Percentiles rank a stretch among this genome's conserved stretches.
Conservation (phyloP, 1,140 invertebrate genomes). For the Argopecten irradians region DNA sequence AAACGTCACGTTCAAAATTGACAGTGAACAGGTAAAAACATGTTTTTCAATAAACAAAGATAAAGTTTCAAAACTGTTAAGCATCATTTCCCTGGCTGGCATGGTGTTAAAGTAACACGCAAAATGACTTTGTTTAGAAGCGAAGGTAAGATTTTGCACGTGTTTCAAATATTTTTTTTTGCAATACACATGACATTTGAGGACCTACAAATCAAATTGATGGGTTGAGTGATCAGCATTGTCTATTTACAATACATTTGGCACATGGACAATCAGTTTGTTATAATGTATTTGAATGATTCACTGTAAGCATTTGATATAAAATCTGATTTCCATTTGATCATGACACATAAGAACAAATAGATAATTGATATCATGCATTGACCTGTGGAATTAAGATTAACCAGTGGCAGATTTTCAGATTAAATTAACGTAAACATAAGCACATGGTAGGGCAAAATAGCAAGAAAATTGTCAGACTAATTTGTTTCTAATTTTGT, state of each 20-base stretch:
- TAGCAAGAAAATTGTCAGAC: neutral
- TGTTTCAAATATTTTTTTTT: neutral
- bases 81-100: neutral
- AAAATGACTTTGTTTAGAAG: neutral
- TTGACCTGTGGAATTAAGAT: neutral
- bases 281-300: neutral
- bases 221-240: neutral
- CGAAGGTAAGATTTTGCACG: conserved; percentile 20
- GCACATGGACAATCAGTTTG: neutral
- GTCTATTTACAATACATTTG: neutral
- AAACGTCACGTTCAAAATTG: conserved; percentile 11
- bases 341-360: neutral
- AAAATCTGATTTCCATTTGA: neutral
- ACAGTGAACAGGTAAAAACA: conserved; percentile 21
- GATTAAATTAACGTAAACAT: neutral
- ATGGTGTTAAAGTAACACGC: neutral
- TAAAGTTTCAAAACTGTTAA: neutral
- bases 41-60: conserved; percentile 19
- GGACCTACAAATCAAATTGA: neutral
- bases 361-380: neutral
- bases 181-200: neutral
- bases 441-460: neutral
- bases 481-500: too few relatives aligned
- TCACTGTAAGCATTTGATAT: neutral
- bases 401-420: neutral